Evolutionary conservation across 2,888 invertebrate species (phyloP).

Genomic region (Sesamia inferens): DNA sequence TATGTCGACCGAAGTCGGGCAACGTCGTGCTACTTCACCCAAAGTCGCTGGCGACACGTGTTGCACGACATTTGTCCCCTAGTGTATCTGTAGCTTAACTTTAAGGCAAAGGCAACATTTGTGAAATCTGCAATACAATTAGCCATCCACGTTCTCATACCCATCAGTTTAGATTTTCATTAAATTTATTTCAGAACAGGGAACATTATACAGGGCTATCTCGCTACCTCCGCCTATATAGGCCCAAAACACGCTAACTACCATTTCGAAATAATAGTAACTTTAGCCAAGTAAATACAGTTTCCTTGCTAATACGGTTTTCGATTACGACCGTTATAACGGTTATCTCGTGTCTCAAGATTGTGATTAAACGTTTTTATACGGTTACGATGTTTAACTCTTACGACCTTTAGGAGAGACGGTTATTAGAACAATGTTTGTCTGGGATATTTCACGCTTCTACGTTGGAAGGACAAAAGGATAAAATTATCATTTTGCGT

Average conservation of each 20-base stretch:
- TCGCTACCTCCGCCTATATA: background rate
- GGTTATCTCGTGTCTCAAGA: constrained; percentile 44
- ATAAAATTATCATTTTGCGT: constrained; percentile 20
- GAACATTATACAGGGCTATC: background rate
- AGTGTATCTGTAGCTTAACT: too few relatives aligned
- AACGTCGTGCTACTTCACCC: too few relatives aligned
- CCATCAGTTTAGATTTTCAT: background rate
- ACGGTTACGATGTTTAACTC: constrained; percentile 41
- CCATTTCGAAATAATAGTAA: constrained; percentile 29
- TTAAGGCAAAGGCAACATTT: too few relatives aligned
- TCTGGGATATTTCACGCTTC: constrained; percentile 17
- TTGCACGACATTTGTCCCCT: too few relatives aligned
- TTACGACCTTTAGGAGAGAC: constrained; percentile 8
- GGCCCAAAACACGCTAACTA: constrained; percentile 13
- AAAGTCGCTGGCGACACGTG: too few relatives aligned
- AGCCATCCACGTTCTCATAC: background rate
- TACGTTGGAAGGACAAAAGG: background rate
- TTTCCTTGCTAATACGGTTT: constrained; percentile 43
- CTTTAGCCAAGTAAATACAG: constrained; percentile 36
- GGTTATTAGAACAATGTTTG: constrained; percentile 46
- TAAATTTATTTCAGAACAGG: background rate
- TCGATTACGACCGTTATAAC: constrained; percentile 47
- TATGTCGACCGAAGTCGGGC: too few relatives aligned
- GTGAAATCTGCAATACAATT: background rate
- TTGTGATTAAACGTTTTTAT: constrained; percentile 49